phyloP scores from a whole-genome alignment of 2,113 vertebrate species.

The Meriones unguiculatus region DNA sequence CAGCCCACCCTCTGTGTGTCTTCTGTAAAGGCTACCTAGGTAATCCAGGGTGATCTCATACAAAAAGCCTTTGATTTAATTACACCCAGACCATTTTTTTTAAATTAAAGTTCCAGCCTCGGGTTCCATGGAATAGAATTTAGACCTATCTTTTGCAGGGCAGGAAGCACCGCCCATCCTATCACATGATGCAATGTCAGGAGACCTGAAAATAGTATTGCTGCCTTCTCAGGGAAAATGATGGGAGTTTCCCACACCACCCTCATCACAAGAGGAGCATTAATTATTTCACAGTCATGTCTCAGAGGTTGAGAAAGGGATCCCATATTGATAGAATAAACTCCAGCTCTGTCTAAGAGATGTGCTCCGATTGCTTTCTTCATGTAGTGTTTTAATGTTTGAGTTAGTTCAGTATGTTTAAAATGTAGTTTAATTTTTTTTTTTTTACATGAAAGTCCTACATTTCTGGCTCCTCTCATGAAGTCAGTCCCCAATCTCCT shows the following conservation, averaged over 20 bases:
- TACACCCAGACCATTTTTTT: neutral
- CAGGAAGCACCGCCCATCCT: neutral
- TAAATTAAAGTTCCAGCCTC: neutral
- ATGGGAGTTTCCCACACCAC: neutral
- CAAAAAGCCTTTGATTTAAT: neutral
- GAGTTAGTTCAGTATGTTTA: neutral
- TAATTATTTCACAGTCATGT: neutral
- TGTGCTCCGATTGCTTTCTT: neutral
- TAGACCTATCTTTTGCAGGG: neutral
- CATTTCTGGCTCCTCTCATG: constrained; percentile 21
- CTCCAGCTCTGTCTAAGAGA: neutral
- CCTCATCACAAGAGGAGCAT: neutral
- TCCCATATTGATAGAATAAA: neutral
- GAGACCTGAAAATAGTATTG: neutral
- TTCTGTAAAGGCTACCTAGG: neutral
- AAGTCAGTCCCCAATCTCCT: neutral
- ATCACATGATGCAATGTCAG: neutral
- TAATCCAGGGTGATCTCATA: neutral
- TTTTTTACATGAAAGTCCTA: constrained; percentile 7
- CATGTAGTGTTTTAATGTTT: neutral
- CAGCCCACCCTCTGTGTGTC: neutral
- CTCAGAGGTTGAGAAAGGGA: neutral
- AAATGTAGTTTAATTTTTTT: neutral
- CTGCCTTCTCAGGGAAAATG: neutral
- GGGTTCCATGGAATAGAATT: neutral